Conservation (phyloP, 2,113 vertebrate genomes). For the Myotis davidii region DNA sequence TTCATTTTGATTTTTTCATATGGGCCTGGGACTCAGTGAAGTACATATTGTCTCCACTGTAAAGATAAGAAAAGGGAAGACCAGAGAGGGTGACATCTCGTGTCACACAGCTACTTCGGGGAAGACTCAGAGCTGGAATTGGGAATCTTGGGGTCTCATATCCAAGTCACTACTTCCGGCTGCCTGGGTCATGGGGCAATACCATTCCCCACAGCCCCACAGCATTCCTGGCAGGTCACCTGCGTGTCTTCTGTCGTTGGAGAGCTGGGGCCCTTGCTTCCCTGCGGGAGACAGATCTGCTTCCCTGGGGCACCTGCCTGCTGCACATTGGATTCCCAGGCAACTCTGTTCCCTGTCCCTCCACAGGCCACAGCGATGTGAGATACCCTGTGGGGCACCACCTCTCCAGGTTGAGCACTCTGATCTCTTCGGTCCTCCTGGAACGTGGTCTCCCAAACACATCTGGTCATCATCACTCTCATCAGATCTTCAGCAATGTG, state of each 20-base stretch:
- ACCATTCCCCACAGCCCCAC: neutral
- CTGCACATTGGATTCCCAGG: neutral
- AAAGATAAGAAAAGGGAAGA: constrained; percentile 51
- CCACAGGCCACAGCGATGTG: fast-evolving
- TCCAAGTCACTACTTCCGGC: neutral
- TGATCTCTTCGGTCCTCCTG: neutral
- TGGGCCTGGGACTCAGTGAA: neutral
- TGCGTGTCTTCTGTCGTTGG: neutral
- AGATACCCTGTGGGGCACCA: neutral
- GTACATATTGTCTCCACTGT: neutral
- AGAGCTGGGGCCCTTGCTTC: neutral
- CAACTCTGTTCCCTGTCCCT: neutral
- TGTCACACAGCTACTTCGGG: neutral
- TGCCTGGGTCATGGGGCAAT: fast-evolving
- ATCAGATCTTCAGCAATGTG: neutral
- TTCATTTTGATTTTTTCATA: constrained; percentile 59
- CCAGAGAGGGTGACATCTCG: neutral
- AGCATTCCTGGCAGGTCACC: too few species aligned
- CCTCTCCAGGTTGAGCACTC: neutral
- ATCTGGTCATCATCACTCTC: neutral
- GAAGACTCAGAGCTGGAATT: neutral
- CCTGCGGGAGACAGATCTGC: neutral
- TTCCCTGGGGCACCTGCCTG: neutral
- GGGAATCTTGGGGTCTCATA: neutral
- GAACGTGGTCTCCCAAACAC: neutral